A percentile compares a stretch with the other conserved stretches of the same genome.
phyloP scores from a whole-genome alignment of 2,797 vertebrate genomes.

The Mus caroli region DNA sequence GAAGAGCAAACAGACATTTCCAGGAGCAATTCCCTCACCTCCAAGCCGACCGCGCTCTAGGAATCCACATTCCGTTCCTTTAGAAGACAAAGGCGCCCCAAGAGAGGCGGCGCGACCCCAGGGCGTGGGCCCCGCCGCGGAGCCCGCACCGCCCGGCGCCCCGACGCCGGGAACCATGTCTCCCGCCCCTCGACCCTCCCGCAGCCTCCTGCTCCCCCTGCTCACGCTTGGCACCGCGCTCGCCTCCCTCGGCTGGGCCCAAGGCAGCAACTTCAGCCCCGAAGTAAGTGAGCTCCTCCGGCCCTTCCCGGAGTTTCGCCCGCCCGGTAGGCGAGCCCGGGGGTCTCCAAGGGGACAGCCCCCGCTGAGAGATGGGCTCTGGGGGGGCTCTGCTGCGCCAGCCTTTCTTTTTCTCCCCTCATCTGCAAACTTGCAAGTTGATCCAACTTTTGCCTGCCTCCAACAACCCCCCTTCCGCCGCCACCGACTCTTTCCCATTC shows the following conservation, averaged over 20 bases:
- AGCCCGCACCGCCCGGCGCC: conserved; percentile 61
- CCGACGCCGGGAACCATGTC: conserved; percentile 76
- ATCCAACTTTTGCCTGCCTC: conserved; percentile 53
- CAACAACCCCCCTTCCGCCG: background rate
- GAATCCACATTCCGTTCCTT: conserved; percentile 53
- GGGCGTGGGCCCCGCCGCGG: conserved; percentile 74
- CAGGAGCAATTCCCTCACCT: conserved; percentile 61
- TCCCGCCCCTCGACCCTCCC: conserved; percentile 61
- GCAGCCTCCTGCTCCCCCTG: conserved; percentile 77
- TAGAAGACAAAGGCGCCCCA: conserved; percentile 77
- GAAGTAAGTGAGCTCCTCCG: conserved; percentile 81
- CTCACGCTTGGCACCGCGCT: conserved; percentile 78
- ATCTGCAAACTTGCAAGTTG: conserved; percentile 49
- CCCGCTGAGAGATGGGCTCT: background rate
- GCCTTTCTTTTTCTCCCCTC: background rate
- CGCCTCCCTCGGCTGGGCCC: conserved; percentile 78
- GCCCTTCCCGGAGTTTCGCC: conserved; percentile 50
- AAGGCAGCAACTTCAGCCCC: conserved; percentile 82
- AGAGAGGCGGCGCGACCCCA: conserved; percentile 73
- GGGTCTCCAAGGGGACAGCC: conserved; percentile 37
- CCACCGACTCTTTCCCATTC: conserved; percentile 27
- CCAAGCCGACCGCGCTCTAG: conserved; percentile 39
- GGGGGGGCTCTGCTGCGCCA: background rate
- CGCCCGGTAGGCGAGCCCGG: conserved; percentile 38
- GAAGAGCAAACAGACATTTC: conserved; percentile 63